Percentiles rank a stretch among this genome's conserved stretches.
Evolutionary conservation across 2,888 invertebrate genomes (phyloP).

Genomic region (Harpalus rubripes): DNA sequence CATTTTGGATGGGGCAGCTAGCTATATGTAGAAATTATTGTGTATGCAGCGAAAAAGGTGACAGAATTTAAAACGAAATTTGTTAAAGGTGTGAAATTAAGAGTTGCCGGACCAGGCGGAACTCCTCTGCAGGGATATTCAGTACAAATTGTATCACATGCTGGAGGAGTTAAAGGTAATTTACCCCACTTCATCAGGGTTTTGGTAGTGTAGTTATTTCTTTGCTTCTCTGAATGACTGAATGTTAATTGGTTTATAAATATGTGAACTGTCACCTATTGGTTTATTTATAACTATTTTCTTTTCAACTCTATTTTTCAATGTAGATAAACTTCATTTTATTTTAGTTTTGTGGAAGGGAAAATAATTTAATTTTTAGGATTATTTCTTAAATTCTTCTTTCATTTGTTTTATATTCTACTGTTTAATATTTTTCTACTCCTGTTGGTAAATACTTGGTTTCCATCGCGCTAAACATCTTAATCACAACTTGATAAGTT

Average conservation of each 20-base stretch:
- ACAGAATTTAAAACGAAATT: not conserved
- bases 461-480: too few species aligned
- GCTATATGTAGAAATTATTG: not conserved
- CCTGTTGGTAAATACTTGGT: too few species aligned
- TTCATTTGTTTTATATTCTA: too few species aligned
- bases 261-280: not conserved
- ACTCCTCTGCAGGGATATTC: slow-evolving; percentile 77
- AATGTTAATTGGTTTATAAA: not conserved
- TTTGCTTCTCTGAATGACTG: slow-evolving; percentile 1
- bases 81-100: slow-evolving; percentile 68
- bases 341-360: not conserved
- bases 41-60: slow-evolving; percentile 9
- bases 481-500: too few species aligned
- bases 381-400: too few species aligned
- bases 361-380: too few species aligned
- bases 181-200: not conserved
- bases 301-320: not conserved
- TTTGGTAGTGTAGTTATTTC: slow-evolving; percentile 6
- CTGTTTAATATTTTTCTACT: too few species aligned
- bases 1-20: not conserved
- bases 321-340: not conserved
- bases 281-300: not conserved
- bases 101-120: slow-evolving; percentile 75
- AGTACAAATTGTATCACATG: slow-evolving; percentile 80
- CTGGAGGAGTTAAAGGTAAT: slow-evolving; percentile 79